Base-by-base conservation (phyloP, 2,888 invertebrate genomes). In the Idaea biselata region DNA sequence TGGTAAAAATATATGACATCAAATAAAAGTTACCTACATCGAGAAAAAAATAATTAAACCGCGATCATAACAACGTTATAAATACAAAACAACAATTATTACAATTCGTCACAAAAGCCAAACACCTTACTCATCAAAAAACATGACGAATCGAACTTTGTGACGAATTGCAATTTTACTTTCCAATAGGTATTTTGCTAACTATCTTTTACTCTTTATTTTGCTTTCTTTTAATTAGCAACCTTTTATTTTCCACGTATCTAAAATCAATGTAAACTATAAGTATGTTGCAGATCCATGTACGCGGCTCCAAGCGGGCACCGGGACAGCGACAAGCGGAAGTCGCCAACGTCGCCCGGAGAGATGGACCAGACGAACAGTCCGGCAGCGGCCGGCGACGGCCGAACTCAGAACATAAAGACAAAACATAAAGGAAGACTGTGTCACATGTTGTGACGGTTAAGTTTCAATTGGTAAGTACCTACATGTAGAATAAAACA, bases 381-480 rank as follows among this genome's bases (percentile, higher is more conserved):
- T 67, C 44, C 44, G 8, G 1, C 44, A 44, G 73, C 73, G 62
- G 63, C 69, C 57, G 79, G 77, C 60, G 64, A 63, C 58, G 67
- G 63, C 17, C 63, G 75, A 11, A 76, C 73, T 16, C 71, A 61
- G 56, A 77, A 68, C 63, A 76, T 76, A 70, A 81, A 83, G 66
- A 74, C 76, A 73, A 93, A 88, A 69, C 90, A 88, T 73, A 87
- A 83, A 72, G 89, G 82, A 6, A 82, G 91, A 55, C 82, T 93
- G 32, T 93, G 93, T 78, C 91, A 91, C 60, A 84, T 93, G 85
- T 93, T 93, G 93, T 93, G 93, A 93, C 93, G 90, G 77, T 84
- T 91, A 83, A 91, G 89, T 78, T 83, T 87, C 44, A 88, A 89
- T 84, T 89, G 91, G 91, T 92, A 61, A 85, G 87, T 72, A n/a